Percentiles rank a stretch among this genome's conserved stretches.
Evolutionary conservation across 2,797 vertebrate species (phyloP).

Genomic region (Poliocrania exsul): DNA sequence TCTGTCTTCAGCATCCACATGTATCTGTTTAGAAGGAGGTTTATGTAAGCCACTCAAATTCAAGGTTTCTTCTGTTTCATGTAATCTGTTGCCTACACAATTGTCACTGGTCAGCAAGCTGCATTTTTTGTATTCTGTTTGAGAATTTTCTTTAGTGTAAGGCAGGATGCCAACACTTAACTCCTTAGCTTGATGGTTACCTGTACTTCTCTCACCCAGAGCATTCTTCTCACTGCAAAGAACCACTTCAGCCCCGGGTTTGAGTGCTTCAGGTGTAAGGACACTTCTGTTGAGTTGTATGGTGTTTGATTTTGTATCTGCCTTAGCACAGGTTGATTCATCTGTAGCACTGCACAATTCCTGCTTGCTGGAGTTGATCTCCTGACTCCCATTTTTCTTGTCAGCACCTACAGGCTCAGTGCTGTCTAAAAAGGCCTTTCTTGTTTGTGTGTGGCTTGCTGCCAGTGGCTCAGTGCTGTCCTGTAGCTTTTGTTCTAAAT

Average conservation of each 20-base stretch:
- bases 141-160: slow-evolving; percentile 34
- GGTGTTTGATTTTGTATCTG: slow-evolving; percentile 30
- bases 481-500: slow-evolving; percentile 39
- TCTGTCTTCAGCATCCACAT: background rate
- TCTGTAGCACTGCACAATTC: slow-evolving; percentile 32
- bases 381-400: slow-evolving; percentile 49
- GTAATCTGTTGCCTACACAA: slow-evolving; percentile 36
- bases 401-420: slow-evolving; percentile 36
- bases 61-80: slow-evolving; percentile 29
- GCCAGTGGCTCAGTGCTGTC: slow-evolving; percentile 2
- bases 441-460: background rate
- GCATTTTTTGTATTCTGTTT: slow-evolving; percentile 39
- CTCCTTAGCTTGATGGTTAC: slow-evolving; percentile 46
- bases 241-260: slow-evolving; percentile 38
- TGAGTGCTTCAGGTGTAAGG: slow-evolving; percentile 39
- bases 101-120: slow-evolving; percentile 44
- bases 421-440: slow-evolving; percentile 28
- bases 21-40: slow-evolving; percentile 10
- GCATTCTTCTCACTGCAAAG: slow-evolving; percentile 30
- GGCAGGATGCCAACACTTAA: slow-evolving; percentile 38
- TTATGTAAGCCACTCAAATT: background rate
- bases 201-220: slow-evolving; percentile 50
- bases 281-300: background rate
- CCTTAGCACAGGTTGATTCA: slow-evolving; percentile 29
- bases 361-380: slow-evolving; percentile 24